Conservation (phyloP, 2,113 vertebrate genomes). For the Ameiurus melas region DNA sequence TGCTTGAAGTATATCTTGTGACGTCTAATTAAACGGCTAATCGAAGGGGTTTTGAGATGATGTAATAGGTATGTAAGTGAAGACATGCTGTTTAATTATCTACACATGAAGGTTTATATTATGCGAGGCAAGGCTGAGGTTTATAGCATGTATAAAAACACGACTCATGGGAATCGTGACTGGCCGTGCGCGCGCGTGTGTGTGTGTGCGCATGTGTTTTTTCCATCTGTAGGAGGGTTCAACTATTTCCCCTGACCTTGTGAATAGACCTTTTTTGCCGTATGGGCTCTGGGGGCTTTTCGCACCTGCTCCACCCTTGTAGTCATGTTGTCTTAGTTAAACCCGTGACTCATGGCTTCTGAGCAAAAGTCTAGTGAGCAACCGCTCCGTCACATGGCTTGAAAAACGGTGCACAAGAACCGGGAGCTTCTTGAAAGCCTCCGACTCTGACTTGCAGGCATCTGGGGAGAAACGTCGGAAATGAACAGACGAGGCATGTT, state of each 20-base stretch:
- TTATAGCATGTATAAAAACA: conserved; percentile 60
- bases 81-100: conserved; percentile 26
- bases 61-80: neutral
- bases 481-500: neutral
- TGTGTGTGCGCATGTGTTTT: conserved; percentile 43
- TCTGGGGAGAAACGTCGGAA: neutral
- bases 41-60: neutral
- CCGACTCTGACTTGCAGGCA: neutral
- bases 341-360: conserved; percentile 32
- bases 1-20: neutral
- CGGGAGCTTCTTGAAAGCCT: neutral
- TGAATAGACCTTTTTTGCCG: conserved; percentile 3
- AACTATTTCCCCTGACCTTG: conserved; percentile 14
- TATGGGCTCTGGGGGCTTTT: conserved; percentile 28
- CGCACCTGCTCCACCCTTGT: conserved; percentile 22
- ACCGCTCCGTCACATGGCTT: neutral
- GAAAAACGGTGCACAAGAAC: neutral
- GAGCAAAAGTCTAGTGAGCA: conserved; percentile 23
- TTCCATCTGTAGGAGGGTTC: neutral
- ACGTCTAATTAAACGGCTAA: neutral
- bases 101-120: conserved; percentile 5
- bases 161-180: conserved; percentile 57
- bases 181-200: conserved; percentile 37
- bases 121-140: conserved; percentile 44
- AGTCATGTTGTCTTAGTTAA: conserved; percentile 19